phyloP scores from a whole-genome alignment of 2,113 vertebrate genomes.

The Elephas maximus region DNA sequence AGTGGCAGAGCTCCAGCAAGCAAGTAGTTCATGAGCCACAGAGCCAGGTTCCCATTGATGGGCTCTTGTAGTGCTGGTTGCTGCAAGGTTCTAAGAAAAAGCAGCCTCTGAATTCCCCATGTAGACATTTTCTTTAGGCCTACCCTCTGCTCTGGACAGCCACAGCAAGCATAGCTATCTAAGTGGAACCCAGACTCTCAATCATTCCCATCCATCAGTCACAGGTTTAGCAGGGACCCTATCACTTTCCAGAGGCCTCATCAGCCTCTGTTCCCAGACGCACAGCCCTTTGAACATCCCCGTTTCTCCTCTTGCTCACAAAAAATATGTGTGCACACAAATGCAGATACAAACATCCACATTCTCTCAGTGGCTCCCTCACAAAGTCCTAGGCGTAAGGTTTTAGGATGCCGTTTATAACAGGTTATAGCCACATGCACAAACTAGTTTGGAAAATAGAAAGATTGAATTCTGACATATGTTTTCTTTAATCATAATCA shows the following conservation, averaged over 20 bases:
- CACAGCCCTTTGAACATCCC: background rate
- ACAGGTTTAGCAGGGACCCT: background rate
- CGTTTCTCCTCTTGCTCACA: background rate
- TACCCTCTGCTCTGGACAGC: background rate
- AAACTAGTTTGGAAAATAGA: background rate
- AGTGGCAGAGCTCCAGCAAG: background rate
- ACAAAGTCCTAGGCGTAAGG: background rate
- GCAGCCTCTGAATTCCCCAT: background rate
- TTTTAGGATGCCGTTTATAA: background rate
- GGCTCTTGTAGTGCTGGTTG: background rate
- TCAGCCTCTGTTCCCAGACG: background rate
- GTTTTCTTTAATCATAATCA: conserved; percentile 13
- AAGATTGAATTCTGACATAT: background rate
- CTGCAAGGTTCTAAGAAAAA: background rate
- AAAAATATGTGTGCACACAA: background rate
- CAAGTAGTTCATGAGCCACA: background rate
- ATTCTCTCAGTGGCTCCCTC: background rate
- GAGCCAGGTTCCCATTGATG: background rate
- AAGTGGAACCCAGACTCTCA: background rate
- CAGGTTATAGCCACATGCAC: background rate
- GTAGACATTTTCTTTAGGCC: background rate
- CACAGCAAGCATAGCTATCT: background rate
- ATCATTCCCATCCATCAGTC: background rate
- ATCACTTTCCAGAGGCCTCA: background rate
- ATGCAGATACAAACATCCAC: background rate